Evolutionary conservation across 2,888 invertebrate genomes (phyloP), one percentile per base, ranked within the genome.

Genomic region (Synanthedon tipuliformis): DNA sequence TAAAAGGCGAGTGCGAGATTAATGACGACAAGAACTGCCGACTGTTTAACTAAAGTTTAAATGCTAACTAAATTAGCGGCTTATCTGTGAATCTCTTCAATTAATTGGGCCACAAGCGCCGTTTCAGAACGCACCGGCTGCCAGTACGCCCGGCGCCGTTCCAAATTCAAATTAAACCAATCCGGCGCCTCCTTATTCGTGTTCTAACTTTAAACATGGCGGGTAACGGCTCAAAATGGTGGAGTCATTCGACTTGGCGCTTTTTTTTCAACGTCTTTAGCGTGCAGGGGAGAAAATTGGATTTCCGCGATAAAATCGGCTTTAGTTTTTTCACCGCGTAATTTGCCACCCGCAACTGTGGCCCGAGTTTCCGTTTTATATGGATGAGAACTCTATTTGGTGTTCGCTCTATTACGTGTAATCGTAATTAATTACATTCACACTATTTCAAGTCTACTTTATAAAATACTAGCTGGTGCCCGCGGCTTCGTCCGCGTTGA

Each of bases 101-200:
- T 86, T 86, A 86, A 86, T 85, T 86, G 81, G 78, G 70, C 63
- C 78, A 75, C 70, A 72, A 73, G 73, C 71, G 73, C 66, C 61
- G 69, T 69, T 70, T 63, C 67, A 64, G 66, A 68, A 68, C 66
- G 73, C 66, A 66, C 60, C 60, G 63, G 68, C 65, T 61, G 64
- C 69, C 72, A 70, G 69, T 75, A 73, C 78, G 76, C 74, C 67
- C 70, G 75, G 78, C 78, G 78, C 72, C 80, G 80, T 79, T 83
- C 80, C 68, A 84, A 85, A 87, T 87, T 87, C 83, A 87, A 87
- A 87, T 87, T 85, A 87, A 83, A 84, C 87, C 84, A 83, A 86
- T 84, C 82, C 77, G 82, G 86, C 81, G 85, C 87, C 87, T 86
- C 87, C 87, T 87, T 74, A 87, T 85, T 84, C 87, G 83, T 87